Evolutionary conservation across 2,888 invertebrate genomes (phyloP).

Genomic region (Lithophane ornitopus): DNA sequence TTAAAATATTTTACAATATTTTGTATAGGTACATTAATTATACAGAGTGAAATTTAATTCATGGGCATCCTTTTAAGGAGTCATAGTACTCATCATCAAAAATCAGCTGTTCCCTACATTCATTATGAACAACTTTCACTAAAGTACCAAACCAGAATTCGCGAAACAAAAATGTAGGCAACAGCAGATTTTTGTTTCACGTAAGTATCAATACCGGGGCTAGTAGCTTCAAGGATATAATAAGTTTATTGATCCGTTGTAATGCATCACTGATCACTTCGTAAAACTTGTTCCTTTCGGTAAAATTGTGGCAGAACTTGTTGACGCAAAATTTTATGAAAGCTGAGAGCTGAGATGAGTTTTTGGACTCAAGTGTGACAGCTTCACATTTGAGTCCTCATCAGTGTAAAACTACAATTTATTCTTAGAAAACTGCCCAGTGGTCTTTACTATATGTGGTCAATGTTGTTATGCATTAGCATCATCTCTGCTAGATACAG

Average conservation of each 20-base stretch:
- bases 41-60: too few species aligned
- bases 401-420: background rate
- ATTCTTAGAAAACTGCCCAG: background rate
- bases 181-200: too few species aligned
- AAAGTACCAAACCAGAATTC: too few species aligned
- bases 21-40: too few species aligned
- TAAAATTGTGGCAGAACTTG: background rate
- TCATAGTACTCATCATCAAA: too few species aligned
- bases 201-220: too few species aligned
- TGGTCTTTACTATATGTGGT: background rate
- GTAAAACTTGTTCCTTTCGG: background rate
- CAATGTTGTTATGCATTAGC: background rate
- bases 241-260: background rate
- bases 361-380: background rate
- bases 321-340: background rate
- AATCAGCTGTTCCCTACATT: too few species aligned
- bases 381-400: background rate
- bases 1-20: too few species aligned
- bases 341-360: background rate
- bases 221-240: background rate
- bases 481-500: conserved; percentile 1
- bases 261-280: background rate
- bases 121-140: too few species aligned
- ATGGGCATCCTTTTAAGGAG: too few species aligned
- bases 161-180: too few species aligned